Evolutionary conservation across 2,113 vertebrate genomes (phyloP).

Genomic region (Pycnonotus jocosus): DNA sequence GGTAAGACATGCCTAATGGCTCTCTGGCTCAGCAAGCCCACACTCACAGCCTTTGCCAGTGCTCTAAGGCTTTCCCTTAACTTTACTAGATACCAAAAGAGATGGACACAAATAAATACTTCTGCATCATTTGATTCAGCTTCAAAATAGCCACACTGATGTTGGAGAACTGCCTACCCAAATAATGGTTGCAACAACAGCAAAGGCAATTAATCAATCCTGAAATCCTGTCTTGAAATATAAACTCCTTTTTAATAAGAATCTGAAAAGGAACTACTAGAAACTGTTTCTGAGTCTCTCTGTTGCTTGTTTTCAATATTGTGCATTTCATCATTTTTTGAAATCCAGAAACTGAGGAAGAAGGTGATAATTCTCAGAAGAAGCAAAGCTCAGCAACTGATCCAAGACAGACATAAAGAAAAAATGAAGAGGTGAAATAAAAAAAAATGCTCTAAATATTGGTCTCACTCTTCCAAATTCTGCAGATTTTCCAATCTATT

Average conservation of each 20-base stretch:
- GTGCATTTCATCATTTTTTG: neutral
- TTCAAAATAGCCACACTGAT: neutral
- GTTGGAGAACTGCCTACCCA: neutral
- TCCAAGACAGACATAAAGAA: neutral
- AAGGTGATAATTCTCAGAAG: neutral
- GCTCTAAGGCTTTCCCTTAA: neutral
- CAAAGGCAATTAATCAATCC: neutral
- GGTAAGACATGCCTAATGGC: neutral
- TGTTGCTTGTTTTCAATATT: neutral
- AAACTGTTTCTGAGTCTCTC: neutral
- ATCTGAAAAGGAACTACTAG: neutral
- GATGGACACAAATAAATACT: neutral
- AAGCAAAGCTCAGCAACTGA: neutral
- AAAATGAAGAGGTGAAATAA: neutral
- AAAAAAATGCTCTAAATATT: neutral
- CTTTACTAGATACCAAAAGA: neutral
- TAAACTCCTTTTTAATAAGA: neutral
- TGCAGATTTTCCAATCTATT: neutral
- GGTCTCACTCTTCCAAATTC: neutral
- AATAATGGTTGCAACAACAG: neutral
- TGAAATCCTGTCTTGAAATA: neutral
- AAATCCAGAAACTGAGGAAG: neutral
- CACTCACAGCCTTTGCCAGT: neutral
- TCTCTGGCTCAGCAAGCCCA: neutral
- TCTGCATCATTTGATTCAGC: neutral